Percentiles rank a stretch among this genome's conserved stretches.
These are phyloP conservation scores for Sebastes taczanowskii DNA, from an alignment of 2,797 vertebrate species.

Conservation along the genomic window DNA sequence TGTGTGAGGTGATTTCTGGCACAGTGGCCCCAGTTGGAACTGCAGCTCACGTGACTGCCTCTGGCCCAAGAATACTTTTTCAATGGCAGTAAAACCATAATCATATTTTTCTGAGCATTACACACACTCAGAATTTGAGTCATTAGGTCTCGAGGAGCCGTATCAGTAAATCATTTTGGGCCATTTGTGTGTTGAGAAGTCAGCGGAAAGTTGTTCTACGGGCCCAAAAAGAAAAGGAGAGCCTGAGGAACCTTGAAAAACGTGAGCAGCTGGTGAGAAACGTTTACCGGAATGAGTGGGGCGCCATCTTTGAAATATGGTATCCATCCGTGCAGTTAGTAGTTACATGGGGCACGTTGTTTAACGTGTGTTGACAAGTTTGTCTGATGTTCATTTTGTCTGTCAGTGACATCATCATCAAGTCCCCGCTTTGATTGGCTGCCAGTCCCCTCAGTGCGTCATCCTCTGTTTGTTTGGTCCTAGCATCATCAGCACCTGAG, in stretches of 20 bases:
- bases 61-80: not conserved
- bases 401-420: not conserved
- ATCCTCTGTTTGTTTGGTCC: not conserved
- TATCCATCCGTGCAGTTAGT: not conserved
- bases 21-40: not conserved
- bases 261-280: not conserved
- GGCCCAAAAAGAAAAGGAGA: not conserved
- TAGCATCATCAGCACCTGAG: constrained; percentile 62
- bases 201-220: not conserved
- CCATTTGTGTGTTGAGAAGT: not conserved
- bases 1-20: not conserved
- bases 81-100: not conserved
- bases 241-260: not conserved
- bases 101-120: not conserved
- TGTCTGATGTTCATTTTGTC: not conserved
- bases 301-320: not conserved
- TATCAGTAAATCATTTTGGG: not conserved
- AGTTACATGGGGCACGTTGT: not conserved
- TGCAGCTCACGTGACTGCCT: not conserved
- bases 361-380: not conserved
- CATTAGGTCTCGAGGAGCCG: not conserved
- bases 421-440: not conserved
- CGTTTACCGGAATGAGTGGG: not conserved
- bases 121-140: not conserved
- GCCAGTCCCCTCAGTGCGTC: not conserved